phyloP scores from a whole-genome alignment of 2,888 invertebrate genomes.

The Argyresthia goedartella region DNA sequence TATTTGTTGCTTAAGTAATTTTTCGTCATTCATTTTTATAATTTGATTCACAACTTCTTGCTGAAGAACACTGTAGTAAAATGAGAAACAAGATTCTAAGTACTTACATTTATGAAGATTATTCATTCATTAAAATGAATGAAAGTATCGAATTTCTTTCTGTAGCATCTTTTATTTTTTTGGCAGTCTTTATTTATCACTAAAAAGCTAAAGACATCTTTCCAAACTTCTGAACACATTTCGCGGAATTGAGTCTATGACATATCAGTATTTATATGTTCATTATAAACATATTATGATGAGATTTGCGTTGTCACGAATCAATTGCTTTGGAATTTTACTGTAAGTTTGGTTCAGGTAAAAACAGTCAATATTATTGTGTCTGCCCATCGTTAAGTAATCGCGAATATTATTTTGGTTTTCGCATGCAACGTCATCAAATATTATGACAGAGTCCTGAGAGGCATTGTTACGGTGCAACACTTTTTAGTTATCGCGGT shows the following conservation, averaged over 20 bases:
- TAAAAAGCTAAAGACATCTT: constrained; percentile 5
- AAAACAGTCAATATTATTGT: constrained; percentile 7
- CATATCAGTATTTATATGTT: constrained; percentile 17
- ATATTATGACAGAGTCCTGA: constrained; percentile 8
- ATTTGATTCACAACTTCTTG: not conserved
- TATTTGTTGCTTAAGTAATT: not conserved
- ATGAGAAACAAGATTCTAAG: not conserved
- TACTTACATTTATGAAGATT: not conserved
- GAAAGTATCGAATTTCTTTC: constrained; percentile 10
- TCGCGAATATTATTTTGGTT: constrained; percentile 7
- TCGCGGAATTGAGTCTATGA: constrained; percentile 11
- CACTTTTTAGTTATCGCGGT: constrained; percentile 8
- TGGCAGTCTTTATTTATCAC: constrained; percentile 13
- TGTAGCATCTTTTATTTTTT: constrained; percentile 13
- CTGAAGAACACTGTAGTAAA: not conserved
- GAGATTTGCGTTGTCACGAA: constrained; percentile 8
- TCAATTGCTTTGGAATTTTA: constrained; percentile 7
- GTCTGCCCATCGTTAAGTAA: constrained; percentile 9
- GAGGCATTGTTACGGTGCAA: constrained; percentile 13
- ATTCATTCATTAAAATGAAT: constrained; percentile 19
- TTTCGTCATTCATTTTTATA: not conserved
- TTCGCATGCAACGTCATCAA: constrained; percentile 8
- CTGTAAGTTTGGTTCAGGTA: constrained; percentile 8
- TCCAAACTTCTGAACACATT: constrained; percentile 3
- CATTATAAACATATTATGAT: constrained; percentile 12